Conservation (phyloP, 2,113 vertebrate genomes). For the Eublepharis macularius region DNA sequence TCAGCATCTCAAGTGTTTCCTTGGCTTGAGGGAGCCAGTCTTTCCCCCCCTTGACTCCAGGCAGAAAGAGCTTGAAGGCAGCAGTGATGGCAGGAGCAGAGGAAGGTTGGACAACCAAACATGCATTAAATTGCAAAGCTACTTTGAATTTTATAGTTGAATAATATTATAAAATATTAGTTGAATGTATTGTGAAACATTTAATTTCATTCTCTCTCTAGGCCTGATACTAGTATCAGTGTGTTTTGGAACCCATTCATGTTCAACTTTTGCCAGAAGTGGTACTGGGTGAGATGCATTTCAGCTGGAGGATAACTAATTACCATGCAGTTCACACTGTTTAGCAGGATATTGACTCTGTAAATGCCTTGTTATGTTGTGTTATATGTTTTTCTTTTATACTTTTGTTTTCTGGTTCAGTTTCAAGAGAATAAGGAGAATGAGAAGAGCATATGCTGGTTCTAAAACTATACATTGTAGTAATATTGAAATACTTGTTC, state of each 20-base stretch:
- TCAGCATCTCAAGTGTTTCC: background rate
- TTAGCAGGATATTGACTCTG: conserved; percentile 58
- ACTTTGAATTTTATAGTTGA: background rate
- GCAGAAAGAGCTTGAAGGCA: background rate
- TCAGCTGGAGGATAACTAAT: conserved; percentile 69
- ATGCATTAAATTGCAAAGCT: background rate
- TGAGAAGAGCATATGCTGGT: background rate
- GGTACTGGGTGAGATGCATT: conserved; percentile 69
- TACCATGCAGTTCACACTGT: conserved; percentile 66
- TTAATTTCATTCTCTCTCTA: conserved; percentile 54
- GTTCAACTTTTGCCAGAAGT: conserved; percentile 68
- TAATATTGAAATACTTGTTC: background rate
- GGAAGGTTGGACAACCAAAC: background rate
- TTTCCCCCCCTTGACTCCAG: background rate
- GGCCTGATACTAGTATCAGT: conserved; percentile 44
- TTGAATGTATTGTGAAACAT: conserved; percentile 35
- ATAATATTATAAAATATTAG: conserved; percentile 8
- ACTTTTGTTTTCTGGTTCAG: conserved; percentile 47
- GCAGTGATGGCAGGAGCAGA: background rate
- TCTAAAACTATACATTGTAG: conserved; percentile 16
- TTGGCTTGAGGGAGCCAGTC: too few species aligned
- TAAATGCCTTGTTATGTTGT: conserved; percentile 47
- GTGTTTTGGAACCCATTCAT: conserved; percentile 69
- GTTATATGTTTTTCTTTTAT: conserved; percentile 47
- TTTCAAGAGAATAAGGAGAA: background rate